phyloP scores from a whole-genome alignment of 2,888 invertebrate genomes.

The Caenorhabditis wallacei region DNA sequence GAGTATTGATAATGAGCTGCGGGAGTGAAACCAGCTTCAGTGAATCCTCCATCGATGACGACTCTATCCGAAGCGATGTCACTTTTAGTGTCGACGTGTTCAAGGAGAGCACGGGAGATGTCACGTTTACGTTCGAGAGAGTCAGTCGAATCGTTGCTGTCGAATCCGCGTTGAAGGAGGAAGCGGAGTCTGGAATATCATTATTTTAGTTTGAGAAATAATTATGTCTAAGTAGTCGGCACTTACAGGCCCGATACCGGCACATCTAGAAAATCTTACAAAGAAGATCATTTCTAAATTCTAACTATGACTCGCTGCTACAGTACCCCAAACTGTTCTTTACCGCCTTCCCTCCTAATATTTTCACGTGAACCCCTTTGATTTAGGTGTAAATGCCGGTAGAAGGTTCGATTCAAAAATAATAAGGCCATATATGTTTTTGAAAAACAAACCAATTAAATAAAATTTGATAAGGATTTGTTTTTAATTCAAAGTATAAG shows the following conservation, averaged over 20 bases:
- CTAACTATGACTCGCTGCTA: not conserved
- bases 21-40: slow-evolving; percentile 55
- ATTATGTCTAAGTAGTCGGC: too few relatives aligned
- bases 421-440: not conserved
- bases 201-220: not conserved
- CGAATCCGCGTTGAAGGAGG: slow-evolving; percentile 60
- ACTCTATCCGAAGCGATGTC: slow-evolving; percentile 52
- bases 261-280: too few relatives aligned
- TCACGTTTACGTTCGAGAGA: slow-evolving; percentile 71
- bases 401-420: not conserved
- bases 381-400: not conserved
- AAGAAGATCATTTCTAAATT: too few relatives aligned
- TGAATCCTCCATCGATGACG: slow-evolving; percentile 60
- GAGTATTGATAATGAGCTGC: slow-evolving; percentile 48
- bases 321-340: not conserved
- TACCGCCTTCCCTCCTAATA: not conserved
- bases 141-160: slow-evolving; percentile 63
- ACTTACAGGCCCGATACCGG: too few relatives aligned
- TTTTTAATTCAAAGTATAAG: not conserved
- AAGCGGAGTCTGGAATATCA: slow-evolving; percentile 62
- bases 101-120: slow-evolving; percentile 71
- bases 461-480: not conserved
- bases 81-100: slow-evolving; percentile 64
- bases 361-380: not conserved
- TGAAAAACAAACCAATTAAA: slow-evolving; percentile 2